Conservation (phyloP, 1,140 invertebrate species). For the Euwallacea fornicatus region DNA sequence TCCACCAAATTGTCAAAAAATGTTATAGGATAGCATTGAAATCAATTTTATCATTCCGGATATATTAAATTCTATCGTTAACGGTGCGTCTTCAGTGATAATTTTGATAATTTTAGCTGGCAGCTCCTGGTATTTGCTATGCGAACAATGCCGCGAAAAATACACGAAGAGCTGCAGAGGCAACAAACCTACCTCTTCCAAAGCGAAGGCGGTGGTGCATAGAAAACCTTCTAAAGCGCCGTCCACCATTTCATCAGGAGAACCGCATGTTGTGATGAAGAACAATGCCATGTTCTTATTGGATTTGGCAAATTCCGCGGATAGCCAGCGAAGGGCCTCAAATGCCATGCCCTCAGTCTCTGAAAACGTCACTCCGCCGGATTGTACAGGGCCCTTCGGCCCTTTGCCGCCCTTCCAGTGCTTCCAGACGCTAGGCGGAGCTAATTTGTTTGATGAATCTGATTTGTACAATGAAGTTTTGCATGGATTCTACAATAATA, state of each 20-base stretch:
- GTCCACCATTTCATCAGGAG: conserved; percentile 54
- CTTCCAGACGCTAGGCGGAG: conserved; percentile 68
- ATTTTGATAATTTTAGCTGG: conserved; percentile 56
- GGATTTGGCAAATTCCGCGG: conserved; percentile 77
- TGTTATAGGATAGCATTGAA: no score
- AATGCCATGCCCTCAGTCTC: conserved; percentile 61
- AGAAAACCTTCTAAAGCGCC: conserved; percentile 40
- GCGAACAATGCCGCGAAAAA: conserved; percentile 84
- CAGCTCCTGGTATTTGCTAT: conserved; percentile 89
- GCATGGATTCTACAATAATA: conserved; percentile 54
- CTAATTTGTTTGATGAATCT: conserved; percentile 59
- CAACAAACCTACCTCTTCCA: conserved; percentile 32
- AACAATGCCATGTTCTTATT: conserved; percentile 94
- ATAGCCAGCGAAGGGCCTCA: conserved; percentile 54
- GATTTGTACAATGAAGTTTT: conserved; percentile 60
- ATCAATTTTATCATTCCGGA: no score
- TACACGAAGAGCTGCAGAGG: conserved; percentile 65
- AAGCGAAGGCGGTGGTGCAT: conserved; percentile 27
- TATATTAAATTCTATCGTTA: no score
- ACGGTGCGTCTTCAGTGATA: background rate
- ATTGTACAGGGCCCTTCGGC: conserved; percentile 59
- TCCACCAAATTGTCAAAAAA: no score
- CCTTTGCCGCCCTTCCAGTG: conserved; percentile 77
- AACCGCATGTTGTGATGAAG: conserved; percentile 80
- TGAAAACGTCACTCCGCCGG: conserved; percentile 62